phyloP scores from a whole-genome alignment of 2,888 invertebrate genomes.

The Hirtodrosophila confusa region DNA sequence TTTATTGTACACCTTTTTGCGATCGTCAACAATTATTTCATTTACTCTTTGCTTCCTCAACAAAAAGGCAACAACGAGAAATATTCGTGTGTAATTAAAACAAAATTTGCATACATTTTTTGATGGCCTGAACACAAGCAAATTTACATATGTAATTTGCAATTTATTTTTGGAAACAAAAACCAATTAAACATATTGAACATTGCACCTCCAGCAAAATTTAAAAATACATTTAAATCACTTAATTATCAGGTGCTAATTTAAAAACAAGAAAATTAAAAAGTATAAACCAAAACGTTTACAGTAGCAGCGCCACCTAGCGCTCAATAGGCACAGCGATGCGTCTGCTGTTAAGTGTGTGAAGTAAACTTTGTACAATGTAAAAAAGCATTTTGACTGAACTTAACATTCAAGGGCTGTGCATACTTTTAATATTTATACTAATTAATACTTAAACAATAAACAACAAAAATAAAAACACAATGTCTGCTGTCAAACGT shows the following conservation, averaged over 20 bases:
- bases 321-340: slow-evolving; percentile 14
- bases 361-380: slow-evolving; percentile 21
- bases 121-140: slow-evolving; percentile 1
- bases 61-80: not conserved
- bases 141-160: slow-evolving; percentile 34
- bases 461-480: slow-evolving; percentile 13
- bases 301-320: slow-evolving; percentile 53
- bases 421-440: slow-evolving; percentile 27
- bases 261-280: not conserved
- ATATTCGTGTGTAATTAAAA: slow-evolving; percentile 40
- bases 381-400: slow-evolving; percentile 30
- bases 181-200: slow-evolving; percentile 12
- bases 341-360: slow-evolving; percentile 28
- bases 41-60: slow-evolving; percentile 59
- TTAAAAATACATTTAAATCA: slow-evolving; percentile 14
- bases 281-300: not conserved
- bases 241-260: slow-evolving; percentile 18
- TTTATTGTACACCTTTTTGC: slow-evolving; percentile 30
- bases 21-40: slow-evolving; percentile 53
- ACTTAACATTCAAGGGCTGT: slow-evolving; percentile 42
- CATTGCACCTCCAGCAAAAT: not conserved
- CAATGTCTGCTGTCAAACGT: slow-evolving; percentile 83
- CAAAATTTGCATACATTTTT: slow-evolving; percentile 49
- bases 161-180: slow-evolving; percentile 11
- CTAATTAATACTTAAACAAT: slow-evolving; percentile 12